Base-by-base conservation (phyloP, 2,888 invertebrate genomes). In the Blastobasis lacticolella region DNA sequence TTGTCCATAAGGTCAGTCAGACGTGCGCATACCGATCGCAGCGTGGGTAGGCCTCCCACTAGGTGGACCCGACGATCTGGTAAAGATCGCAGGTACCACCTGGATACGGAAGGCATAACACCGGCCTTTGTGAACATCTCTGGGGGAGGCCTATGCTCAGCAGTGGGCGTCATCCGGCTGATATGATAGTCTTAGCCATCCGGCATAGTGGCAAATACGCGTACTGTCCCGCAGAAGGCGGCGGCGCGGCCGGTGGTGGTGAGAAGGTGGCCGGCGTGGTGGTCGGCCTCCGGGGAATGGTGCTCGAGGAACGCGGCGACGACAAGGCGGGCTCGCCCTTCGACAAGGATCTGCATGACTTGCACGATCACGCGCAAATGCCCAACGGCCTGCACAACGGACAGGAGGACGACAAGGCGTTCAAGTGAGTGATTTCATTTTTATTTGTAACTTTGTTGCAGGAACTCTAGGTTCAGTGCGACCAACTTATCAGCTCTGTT, bases 381-480 rank as follows among this genome's bases (percentile, higher is more conserved):
- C 89, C 90, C 58, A 90, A 91, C 69, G 91, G 91, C 54, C 75
- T 88, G 49, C 88, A 88, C 61, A 91, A 91, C 62, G 89, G 88
- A 43, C 85, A 95, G 63, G 95, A 95, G 67, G 97, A 97, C 71
- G 96, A 95, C 70, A 95, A 95, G 88, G 94, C 94, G 64, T 96
- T 95, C 84, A 96, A 96, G 96, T 96, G 79, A 93, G 95, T 93
- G 58, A 49, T 47, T 10, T 5, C 3, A n/a, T 48, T n/a, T 40
- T 38, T 4, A 1, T 40, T 40, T 40, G 40, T 40, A 40, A 23
- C 4, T 40, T 9, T 40, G 9, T 8, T 40, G 40, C 1, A 4
- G 40, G 40, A 9, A 8, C 23, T 23, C 23, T 23, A 23, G 23
- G 2, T 23, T 2, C 23, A 23, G 23, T 1, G 23, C 23, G 23